These are phyloP conservation scores for Atta cephalotes DNA, from an alignment of 1,140 invertebrate genomes.

Conservation along the genomic window DNA sequence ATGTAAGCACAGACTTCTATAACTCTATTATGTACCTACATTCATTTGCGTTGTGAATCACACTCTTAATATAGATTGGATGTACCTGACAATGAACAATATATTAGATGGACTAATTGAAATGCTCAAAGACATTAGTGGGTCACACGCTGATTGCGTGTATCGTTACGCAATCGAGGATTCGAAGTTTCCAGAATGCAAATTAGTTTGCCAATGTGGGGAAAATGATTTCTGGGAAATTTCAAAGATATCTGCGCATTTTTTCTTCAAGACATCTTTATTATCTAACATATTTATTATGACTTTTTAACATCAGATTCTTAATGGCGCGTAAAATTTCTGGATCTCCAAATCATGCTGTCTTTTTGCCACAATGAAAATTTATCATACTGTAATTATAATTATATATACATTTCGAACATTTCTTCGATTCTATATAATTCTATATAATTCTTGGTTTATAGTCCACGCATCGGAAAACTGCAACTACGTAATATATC, in stretches of 20 bases:
- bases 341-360: neutral
- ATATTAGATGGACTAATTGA: neutral
- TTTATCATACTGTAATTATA: neutral
- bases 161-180: conserved; percentile 57
- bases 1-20: no score
- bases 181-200: conserved; percentile 61
- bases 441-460: neutral
- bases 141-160: neutral
- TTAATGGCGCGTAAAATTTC: neutral
- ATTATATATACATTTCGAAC: neutral
- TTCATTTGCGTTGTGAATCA: conserved; percentile 16
- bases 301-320: neutral
- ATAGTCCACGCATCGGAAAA: neutral
- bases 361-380: neutral
- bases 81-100: neutral
- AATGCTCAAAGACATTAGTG: conserved; percentile 17
- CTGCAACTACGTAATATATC: neutral
- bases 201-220: conserved; percentile 21
- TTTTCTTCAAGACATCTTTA: neutral
- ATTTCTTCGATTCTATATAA: conserved; percentile 1
- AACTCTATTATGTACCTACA: neutral
- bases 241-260: neutral
- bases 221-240: conserved; percentile 45
- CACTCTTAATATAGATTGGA: neutral
- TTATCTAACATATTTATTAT: neutral